Base-by-base conservation (phyloP, 2,888 invertebrate genomes). In the Pilophorus perplexus region DNA sequence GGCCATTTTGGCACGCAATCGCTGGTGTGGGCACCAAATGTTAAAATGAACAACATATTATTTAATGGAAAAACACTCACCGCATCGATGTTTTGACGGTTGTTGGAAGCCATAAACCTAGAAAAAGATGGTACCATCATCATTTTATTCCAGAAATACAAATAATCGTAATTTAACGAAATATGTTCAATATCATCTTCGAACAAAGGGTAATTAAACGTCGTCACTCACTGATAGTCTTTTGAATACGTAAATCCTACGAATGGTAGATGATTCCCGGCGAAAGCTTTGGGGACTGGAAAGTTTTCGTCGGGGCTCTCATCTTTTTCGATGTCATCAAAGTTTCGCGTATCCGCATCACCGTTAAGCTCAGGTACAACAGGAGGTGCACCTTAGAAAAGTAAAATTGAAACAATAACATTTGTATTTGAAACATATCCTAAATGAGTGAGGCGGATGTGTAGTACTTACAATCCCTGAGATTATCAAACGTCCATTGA, bases 321-420 rank as follows among this genome's bases (percentile, higher is more conserved):
- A 71, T 95, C 93, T 75, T 93, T 91, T 75, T 97, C 96, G 69
- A 97, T 90, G 74, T 97, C 96, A 78, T 98, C 98, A 79, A 99
- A 99, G 79, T 99, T 94, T 73, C 94, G 90, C 0, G 99, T 97
- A 78, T 99, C 99, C 77, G 96, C 96, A 77, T 99, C 99, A 71
- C 96, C 90, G 16, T 86, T 84, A 64, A 99, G 80, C 76, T 98
- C 96, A 12, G 98, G 98, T 12, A 98, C 94, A 8, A 98, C 94
- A 0, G 99, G 99, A 1, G 99, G 97, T 44, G 92, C 90, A 71
- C 79, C 79, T 79, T 67, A 50, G 70, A 70, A 12, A 23, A 18
- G 23, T 2, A 2, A 5, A 44, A 20, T 44, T 1, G 10, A 6
- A 20, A 22, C 10, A 44, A 23, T 12, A 44, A 44, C 44, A 44